These are phyloP conservation scores for Eudyptes chrysolophus DNA, from an alignment of 2,113 vertebrate species.

Conservation along the genomic window DNA sequence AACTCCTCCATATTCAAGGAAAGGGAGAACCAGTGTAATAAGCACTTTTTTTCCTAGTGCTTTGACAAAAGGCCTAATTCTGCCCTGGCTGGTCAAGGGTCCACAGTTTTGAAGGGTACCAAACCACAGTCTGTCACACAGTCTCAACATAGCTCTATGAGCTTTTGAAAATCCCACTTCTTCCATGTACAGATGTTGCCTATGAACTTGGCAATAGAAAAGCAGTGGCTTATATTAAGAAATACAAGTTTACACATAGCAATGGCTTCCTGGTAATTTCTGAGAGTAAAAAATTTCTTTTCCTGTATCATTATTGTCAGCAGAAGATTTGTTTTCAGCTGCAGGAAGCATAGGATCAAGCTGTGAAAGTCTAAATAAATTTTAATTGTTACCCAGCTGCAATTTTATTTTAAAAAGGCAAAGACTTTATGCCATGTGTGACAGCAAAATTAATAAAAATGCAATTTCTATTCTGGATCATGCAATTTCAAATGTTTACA, in stretches of 20 bases:
- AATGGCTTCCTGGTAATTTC: neutral
- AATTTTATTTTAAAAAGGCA: neutral
- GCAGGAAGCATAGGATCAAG: neutral
- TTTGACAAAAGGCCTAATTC: neutral
- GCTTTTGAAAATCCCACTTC: neutral
- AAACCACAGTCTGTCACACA: neutral
- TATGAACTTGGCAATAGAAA: neutral
- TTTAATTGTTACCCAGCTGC: neutral
- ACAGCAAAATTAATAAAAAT: neutral
- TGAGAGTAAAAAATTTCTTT: neutral
- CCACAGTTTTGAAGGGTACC: neutral
- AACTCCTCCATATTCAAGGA: neutral
- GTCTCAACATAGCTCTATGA: neutral
- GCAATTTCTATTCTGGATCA: neutral
- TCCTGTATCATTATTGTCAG: neutral
- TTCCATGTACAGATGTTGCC: neutral
- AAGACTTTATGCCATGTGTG: neutral
- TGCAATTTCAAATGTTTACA: neutral
- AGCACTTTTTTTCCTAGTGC: neutral
- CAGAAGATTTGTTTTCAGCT: neutral
- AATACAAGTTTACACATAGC: neutral
- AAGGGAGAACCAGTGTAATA: neutral
- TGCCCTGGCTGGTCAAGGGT: neutral
- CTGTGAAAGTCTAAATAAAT: neutral
- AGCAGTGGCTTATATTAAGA: neutral